Evolutionary conservation across 2,113 vertebrate genomes (phyloP).

Genomic region (Atrichornis clamosus): DNA sequence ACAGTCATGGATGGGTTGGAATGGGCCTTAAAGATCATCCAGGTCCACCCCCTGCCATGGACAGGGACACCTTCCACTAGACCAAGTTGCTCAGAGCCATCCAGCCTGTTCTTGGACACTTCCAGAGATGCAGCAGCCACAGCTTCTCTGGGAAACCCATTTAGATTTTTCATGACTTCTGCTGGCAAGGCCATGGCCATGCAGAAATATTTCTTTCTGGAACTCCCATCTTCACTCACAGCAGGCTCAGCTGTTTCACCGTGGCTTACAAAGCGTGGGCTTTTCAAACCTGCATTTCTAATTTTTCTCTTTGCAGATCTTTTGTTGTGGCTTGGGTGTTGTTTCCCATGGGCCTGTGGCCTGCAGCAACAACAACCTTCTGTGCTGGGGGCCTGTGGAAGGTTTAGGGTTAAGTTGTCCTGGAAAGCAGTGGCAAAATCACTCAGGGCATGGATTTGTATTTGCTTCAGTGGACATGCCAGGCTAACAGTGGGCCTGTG

Average conservation of each 20-base stretch:
- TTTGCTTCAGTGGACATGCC: not conserved
- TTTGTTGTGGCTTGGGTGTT: not conserved
- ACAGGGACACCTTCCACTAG: not conserved
- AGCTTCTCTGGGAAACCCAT: not conserved
- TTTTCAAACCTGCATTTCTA: not conserved
- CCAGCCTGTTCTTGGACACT: not conserved
- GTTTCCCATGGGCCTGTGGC: not conserved
- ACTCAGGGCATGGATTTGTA: not conserved
- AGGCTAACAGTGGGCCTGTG: not conserved
- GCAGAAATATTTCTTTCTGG: not conserved
- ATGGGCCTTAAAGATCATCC: not conserved
- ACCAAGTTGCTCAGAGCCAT: fast-evolving
- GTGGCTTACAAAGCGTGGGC: not conserved
- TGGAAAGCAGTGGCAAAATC: not conserved
- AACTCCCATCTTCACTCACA: not conserved
- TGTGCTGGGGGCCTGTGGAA: not conserved
- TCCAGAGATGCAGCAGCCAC: not conserved
- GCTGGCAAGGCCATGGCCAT: not conserved
- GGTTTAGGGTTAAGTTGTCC: not conserved
- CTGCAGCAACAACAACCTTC: not conserved
- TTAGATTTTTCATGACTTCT: not conserved
- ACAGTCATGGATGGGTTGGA: not conserved
- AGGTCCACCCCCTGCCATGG: not conserved
- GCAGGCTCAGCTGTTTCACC: not conserved
- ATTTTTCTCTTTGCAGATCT: not conserved